Evolutionary conservation across 1,140 invertebrate genomes (phyloP).

Genomic region (Cyclargus thomasi): DNA sequence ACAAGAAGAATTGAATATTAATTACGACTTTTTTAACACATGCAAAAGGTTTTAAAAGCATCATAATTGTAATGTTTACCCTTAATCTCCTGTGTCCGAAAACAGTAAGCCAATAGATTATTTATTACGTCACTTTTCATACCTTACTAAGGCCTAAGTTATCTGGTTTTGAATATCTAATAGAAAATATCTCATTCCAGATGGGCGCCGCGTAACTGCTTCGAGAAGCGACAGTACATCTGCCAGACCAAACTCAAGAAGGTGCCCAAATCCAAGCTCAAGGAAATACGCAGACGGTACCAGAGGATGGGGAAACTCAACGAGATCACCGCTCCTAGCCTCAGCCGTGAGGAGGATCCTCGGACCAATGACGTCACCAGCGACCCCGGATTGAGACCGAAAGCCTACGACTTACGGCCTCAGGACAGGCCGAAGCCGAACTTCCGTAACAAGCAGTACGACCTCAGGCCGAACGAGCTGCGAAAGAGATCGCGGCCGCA

Average conservation of each 20-base stretch:
- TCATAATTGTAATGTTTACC: no score
- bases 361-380: constrained; percentile 54
- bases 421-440: constrained; percentile 30
- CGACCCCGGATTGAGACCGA: constrained; percentile 50
- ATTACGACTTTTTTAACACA: no score
- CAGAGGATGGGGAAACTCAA: constrained; percentile 68
- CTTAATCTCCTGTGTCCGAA: no score
- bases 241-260: constrained; percentile 77
- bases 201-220: constrained; percentile 79
- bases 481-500: constrained; percentile 46
- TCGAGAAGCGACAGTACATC: constrained; percentile 78
- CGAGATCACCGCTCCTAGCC: constrained; percentile 65
- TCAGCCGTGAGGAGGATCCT: constrained; percentile 55
- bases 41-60: no score
- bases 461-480: constrained; percentile 42
- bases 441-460: constrained; percentile 37
- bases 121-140: no score
- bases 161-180: background rate
- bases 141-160: background rate
- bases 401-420: constrained; percentile 54
- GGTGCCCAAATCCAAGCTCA: constrained; percentile 58
- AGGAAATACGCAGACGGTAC: constrained; percentile 55
- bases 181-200: constrained; percentile 42
- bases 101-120: no score
- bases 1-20: no score